Evolutionary conservation across 2,797 vertebrate species (phyloP), one percentile per base, ranked within the genome.

Genomic region (Alcedo quadribrachys): DNA sequence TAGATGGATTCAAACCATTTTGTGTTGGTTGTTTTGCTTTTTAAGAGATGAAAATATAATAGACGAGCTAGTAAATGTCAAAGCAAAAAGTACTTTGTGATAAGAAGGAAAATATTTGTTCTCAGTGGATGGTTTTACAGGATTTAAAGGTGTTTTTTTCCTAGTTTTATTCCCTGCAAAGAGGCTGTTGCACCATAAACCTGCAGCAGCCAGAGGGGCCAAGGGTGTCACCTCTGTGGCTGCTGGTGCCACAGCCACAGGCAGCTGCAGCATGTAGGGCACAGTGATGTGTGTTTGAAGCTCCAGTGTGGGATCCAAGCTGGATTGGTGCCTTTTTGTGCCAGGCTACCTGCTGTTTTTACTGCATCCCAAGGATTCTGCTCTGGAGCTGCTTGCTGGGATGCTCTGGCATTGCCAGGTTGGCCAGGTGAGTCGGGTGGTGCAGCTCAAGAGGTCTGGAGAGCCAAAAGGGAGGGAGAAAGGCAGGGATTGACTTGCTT

Each of bases 11-110:
- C 1, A 68, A 81, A 83, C 15, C 11, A 5, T 32, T 82, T 33
- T 54, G 1, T 7, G 3, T 37, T 0, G 0, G 0, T 24, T 43
- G 25, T 0, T 43, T 27, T 27, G 3, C 76, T 71, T 53, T 73
- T 68, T 11, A 13, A 40, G 17, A 6, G 3, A 11, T 68, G 11
- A 63, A 70, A 53, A 53, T 57, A 11, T 4, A 48, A 14, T 21
- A 60, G 13, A 18, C n/a, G 21, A 63, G 27, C 20, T 30, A 48
- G 57, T 33, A 63, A 68, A 48, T 22, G 28, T 67, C 40, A 50
- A 54, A 21, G 6, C 7, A 42, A 67, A 40, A 57, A 37, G 5
- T 12, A 33, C 4, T 57, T 85, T 70, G 43, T 55, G 73, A 18
- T 27, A 28, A 55, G 66, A 67, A 35, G 32, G 5, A 14, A 62